Evolutionary conservation across 2,888 invertebrate genomes (phyloP), one percentile per base, ranked within the genome.

Genomic region (Acleris literana): DNA sequence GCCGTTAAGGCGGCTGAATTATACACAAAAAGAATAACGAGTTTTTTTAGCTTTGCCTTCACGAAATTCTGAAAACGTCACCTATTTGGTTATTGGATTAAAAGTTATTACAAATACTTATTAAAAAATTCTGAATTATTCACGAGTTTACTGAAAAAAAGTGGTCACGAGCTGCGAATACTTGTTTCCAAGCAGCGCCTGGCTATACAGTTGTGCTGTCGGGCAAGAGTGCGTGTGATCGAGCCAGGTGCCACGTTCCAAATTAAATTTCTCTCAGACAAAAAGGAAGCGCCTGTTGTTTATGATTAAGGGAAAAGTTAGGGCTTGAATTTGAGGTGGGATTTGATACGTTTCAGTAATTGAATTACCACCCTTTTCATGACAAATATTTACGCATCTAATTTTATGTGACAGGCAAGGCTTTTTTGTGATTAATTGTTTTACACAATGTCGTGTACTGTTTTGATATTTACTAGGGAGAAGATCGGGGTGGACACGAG

Each of bases 231-330:
- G 69, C 74, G 74, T 74, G 75, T 72, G 74, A 76, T 73, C 68
- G 59, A 56, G 71, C 68, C 80, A 80, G 79, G 78, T 81, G 80
- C 64, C 71, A 70, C 69, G 56, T 66, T 62, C 69, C 70, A 74
- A 77, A 80, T 78, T 76, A 76, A 76, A 78, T 74, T 74, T 76
- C 72, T 73, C 74, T 68, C 71, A 70, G 76, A 77, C 76, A 76
- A 78, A 77, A 78, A 72, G 74, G 72, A 71, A 60, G 60, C 70
- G 64, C 66, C 60, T 67, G 67, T 70, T 76, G 76, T 77, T 79
- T 81, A 76, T 75, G 72, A 77, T 77, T 72, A 69, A 60, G 59
- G 63, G 60, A 55, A 48, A 62, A 64, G 63, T 68, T 69, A 63
- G 53, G 58, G 43, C 54, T 51, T 58, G 59, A 51, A 49, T 49